Percentiles rank a stretch among this genome's conserved stretches.
Conservation (phyloP, 2,888 invertebrate species). For the Callimorpha dominula region DNA sequence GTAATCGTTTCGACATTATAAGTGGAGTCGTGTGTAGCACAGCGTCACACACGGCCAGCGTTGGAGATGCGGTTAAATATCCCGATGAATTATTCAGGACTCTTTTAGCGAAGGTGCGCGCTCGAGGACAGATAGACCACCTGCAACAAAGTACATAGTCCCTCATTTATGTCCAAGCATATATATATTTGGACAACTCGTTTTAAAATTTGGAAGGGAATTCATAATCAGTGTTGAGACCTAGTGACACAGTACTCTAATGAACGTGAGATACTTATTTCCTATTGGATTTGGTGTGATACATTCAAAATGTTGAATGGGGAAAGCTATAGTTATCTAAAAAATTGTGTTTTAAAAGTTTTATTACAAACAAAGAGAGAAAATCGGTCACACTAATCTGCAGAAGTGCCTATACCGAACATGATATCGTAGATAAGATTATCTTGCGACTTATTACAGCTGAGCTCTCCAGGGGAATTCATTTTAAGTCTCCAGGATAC, state of each 20-base stretch:
- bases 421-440: not conserved
- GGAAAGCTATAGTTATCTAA: not conserved
- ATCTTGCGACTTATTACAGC: not conserved
- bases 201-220: constrained; percentile 61
- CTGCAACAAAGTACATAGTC: constrained; percentile 82
- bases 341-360: too few relatives aligned
- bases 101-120: constrained; percentile 77
- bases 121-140: constrained; percentile 70
- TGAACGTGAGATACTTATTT: not conserved
- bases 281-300: not conserved
- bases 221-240: constrained; percentile 55
- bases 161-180: constrained; percentile 73
- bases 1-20: constrained; percentile 65
- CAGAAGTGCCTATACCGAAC: too few relatives aligned
- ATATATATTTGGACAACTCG: constrained; percentile 64
- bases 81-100: constrained; percentile 82
- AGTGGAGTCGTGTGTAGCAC: constrained; percentile 59
- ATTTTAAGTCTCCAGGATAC: not conserved
- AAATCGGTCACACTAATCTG: too few relatives aligned
- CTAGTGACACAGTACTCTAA: constrained; percentile 25
- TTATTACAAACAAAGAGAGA: too few relatives aligned
- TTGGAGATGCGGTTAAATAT: constrained; percentile 77
- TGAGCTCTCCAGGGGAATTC: not conserved
- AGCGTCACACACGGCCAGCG: constrained; percentile 61
- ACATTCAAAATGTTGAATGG: not conserved